These are phyloP conservation scores for Elysia crispata DNA, from an alignment of 2,888 invertebrate genomes.

Conservation along the genomic window DNA sequence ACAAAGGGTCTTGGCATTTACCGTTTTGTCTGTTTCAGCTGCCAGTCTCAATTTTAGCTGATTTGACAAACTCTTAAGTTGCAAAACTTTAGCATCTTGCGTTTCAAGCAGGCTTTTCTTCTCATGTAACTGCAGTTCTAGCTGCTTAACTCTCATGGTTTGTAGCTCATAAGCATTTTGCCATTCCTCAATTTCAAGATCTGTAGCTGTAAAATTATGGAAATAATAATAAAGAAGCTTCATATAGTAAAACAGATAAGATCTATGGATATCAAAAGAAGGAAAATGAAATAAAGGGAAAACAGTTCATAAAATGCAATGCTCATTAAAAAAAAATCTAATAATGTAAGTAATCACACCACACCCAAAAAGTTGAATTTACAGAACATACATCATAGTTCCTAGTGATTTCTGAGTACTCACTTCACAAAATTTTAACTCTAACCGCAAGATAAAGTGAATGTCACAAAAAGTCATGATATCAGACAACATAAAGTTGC, in stretches of 20 bases:
- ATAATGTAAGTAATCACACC: too few relatives aligned
- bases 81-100: constrained; percentile 3
- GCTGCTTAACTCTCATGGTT: constrained; percentile 26
- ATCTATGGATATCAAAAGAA: background rate
- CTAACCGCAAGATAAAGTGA: too few relatives aligned
- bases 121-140: constrained; percentile 18
- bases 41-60: too few relatives aligned
- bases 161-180: constrained; percentile 42
- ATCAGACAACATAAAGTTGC: too few relatives aligned
- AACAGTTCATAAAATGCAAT: background rate
- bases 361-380: too few relatives aligned
- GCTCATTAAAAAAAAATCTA: too few relatives aligned
- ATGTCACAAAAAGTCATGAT: too few relatives aligned
- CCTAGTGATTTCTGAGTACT: too few relatives aligned
- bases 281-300: background rate
- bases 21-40: too few relatives aligned
- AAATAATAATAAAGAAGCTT: background rate
- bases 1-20: too few relatives aligned
- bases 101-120: constrained; percentile 25
- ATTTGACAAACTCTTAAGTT: background rate
- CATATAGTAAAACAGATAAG: background rate
- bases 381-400: too few relatives aligned
- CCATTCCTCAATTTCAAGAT: constrained; percentile 50
- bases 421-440: too few relatives aligned
- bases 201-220: constrained; percentile 33